Evolutionary conservation across 23 tunicate genomes (phyloP).

Genomic region (Styela clava): DNA sequence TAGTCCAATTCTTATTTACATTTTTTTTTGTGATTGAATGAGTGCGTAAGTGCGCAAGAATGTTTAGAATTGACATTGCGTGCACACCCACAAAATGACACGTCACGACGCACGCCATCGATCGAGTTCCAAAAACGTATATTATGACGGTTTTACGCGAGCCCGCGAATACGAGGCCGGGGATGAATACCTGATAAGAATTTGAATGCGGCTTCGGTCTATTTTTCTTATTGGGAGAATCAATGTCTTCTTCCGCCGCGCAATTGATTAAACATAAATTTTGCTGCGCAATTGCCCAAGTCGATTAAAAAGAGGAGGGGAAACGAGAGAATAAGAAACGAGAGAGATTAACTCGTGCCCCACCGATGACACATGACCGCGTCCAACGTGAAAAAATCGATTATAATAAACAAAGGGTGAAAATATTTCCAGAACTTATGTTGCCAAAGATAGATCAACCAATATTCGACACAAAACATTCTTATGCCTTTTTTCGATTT

Average conservation of each 20-base stretch:
- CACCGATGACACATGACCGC: conserved; percentile 1
- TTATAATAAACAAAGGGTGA: conserved; percentile 31
- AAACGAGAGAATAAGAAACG: conserved; percentile 36
- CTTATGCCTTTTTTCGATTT: neutral
- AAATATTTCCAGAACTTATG: neutral
- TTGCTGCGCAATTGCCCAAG: conserved; percentile 17
- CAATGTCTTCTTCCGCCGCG: conserved; percentile 29
- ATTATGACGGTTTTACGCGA: conserved; percentile 1
- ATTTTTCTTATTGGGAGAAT: conserved; percentile 15
- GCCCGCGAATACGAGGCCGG: neutral
- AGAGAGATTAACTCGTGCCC: conserved; percentile 37
- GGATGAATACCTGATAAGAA: conserved; percentile 20
- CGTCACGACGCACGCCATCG: neutral
- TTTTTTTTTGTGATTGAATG: no score
- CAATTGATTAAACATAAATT: conserved; percentile 29
- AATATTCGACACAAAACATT: neutral
- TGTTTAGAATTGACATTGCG: neutral
- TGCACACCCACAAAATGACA: conserved; percentile 22
- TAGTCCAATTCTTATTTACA: no score
- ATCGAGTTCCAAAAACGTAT: neutral
- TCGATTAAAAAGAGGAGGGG: conserved; percentile 22
- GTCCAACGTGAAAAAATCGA: conserved; percentile 25
- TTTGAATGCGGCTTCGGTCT: conserved; percentile 1
- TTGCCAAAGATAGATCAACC: neutral
- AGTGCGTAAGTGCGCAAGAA: neutral